Base-by-base conservation (phyloP, 2,797 vertebrate species). In the Astyanax mexicanus region DNA sequence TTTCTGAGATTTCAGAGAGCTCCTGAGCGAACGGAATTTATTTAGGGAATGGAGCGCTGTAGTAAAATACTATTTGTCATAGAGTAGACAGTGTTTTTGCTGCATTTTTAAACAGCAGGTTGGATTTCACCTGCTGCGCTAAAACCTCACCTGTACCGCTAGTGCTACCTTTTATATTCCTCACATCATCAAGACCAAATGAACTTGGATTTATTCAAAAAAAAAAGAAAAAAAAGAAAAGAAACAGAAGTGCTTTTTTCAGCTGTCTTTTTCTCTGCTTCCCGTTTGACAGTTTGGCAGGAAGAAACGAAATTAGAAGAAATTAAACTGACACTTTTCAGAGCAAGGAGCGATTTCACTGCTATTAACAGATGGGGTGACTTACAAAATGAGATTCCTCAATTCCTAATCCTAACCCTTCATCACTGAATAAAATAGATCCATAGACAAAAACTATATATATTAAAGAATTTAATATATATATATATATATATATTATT, bases 41-140 rank as follows among this genome's bases (percentile, higher is more conserved):
- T 51, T 32, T 35, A 23, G 55, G 52, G 27, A 54, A 69, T 62
- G 17, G 35, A 51, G 27, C 15, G n/a, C 25, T 40, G 37, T 17
- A 57, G 29, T n/a, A n/a, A 5, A 32, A 57, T 35, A 19, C 19
- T 2, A 44, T 67, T 47, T 57, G 27, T 35, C 40, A 47, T 2
- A 40, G 61, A 68, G 35, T 25, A 60, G 9, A 58, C 13, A 23
- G 44, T 21, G 11, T 42, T 55, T 52, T 54, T 3, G 8, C 47
- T 19, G 40, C 17, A 23, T 61, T 51, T 75, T 57, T 47, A 49
- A 38, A 45, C 51, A 67, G 19, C 51, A 27, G 62, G 62, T n/a
- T 25, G 19, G 6, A 19, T 8, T 51, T 40, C 54, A 57, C 54
- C 54, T 57, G 57, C 32, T 60, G 32, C 12, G 27, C 67, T 67